A percentile compares a stretch with the other conserved stretches of the same genome.
These are phyloP conservation scores for Phoenicopterus ruber DNA, from an alignment of 2,113 vertebrate genomes.

Conservation along the genomic window DNA sequence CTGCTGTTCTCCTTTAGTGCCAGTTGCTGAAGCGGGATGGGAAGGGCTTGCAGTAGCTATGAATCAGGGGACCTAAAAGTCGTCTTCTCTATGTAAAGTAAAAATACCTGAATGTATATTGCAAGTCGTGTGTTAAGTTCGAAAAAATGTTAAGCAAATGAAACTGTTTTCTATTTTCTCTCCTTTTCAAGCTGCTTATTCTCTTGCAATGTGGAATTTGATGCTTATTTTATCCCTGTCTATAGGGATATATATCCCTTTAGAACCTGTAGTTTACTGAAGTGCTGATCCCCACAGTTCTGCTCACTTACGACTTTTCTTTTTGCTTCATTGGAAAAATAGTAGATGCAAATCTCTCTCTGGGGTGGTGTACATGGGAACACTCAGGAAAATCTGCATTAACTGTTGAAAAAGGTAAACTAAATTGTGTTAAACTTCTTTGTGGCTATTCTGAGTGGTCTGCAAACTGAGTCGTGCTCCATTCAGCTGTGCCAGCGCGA, in stretches of 20 bases:
- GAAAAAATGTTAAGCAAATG: neutral
- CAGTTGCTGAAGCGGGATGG: neutral
- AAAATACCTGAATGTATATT: neutral
- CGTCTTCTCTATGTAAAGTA: neutral
- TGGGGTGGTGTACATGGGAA: neutral
- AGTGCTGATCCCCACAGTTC: neutral
- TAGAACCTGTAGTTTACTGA: neutral
- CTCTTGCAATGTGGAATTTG: neutral
- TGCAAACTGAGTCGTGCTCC: neutral
- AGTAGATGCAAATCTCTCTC: neutral
- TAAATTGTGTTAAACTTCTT: neutral
- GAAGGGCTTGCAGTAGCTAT: neutral
- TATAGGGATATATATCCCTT: neutral
- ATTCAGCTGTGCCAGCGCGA: fast-evolving
- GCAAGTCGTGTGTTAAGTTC: neutral
- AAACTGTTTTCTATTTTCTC: neutral
- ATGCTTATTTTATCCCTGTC: neutral
- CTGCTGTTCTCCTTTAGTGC: neutral
- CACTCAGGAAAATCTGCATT: neutral
- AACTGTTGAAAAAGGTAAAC: neutral
- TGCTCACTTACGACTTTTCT: neutral
- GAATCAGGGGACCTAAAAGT: neutral
- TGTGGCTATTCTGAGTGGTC: neutral
- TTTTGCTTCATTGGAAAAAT: neutral
- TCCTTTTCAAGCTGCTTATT: neutral